These are phyloP conservation scores for Rhagoletis zephyria DNA, from an alignment of 1,140 invertebrate species.

Conservation along the genomic window DNA sequence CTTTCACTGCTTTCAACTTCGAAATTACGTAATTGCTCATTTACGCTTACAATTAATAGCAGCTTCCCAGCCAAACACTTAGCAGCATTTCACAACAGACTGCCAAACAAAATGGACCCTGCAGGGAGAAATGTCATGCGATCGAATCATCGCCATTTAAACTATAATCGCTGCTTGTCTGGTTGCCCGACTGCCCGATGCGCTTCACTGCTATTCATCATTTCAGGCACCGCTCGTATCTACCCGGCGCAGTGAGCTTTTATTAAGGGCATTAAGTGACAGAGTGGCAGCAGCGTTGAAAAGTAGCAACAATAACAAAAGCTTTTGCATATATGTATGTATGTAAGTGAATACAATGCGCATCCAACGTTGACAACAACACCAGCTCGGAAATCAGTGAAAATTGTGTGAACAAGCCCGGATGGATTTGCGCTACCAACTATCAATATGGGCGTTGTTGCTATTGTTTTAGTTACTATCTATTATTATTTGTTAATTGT, in stretches of 20 bases:
- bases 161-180: background rate
- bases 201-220: background rate
- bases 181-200: background rate
- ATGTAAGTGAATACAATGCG: background rate
- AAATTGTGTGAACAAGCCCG: constrained; percentile 8
- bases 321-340: background rate
- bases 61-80: background rate
- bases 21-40: constrained; percentile 23
- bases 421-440: background rate
- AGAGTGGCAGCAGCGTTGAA: background rate
- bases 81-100: background rate
- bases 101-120: background rate
- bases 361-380: constrained; percentile 10
- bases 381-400: background rate
- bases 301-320: background rate
- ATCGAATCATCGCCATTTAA: constrained; percentile 34
- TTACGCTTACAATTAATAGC: constrained; percentile 4
- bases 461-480: constrained; percentile 15
- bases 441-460: background rate
- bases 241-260: background rate
- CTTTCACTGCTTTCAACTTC: background rate
- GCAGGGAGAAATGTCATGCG: constrained; percentile 15
- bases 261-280: constrained; percentile 41
- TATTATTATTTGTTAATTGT: constrained; percentile 37
- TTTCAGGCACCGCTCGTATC: background rate